phyloP scores from a whole-genome alignment of 2,797 vertebrate species.

The Galagoides demidoff region DNA sequence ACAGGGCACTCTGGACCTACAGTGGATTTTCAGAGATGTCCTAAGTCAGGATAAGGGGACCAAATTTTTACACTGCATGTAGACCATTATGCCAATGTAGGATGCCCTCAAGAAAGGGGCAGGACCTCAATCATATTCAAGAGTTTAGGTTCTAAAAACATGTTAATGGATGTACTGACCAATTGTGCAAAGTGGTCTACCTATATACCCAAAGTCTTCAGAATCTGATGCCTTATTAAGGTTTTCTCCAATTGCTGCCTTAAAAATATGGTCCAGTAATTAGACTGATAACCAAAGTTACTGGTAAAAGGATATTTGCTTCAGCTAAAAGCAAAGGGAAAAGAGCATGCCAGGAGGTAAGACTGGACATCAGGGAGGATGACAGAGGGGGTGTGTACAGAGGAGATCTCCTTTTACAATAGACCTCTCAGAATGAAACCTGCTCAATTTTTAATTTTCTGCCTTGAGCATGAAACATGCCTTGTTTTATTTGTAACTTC shows the following conservation, averaged over 20 bases:
- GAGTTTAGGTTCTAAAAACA: conserved; percentile 10
- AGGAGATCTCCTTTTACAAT: conserved; percentile 6
- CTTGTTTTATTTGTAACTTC: conserved; percentile 70
- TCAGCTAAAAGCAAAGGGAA: conserved; percentile 19
- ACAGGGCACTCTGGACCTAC: background rate
- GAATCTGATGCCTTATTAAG: background rate
- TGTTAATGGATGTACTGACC: background rate
- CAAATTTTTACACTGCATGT: background rate
- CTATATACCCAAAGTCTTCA: background rate
- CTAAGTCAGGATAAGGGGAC: background rate
- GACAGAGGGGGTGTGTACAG: background rate
- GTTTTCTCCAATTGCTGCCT: conserved; percentile 14
- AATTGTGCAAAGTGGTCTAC: background rate
- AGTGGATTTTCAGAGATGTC: background rate
- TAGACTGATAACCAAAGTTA: background rate
- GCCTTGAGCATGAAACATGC: conserved; percentile 64
- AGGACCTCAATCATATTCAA: background rate
- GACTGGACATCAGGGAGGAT: background rate
- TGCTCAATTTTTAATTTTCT: conserved; percentile 78
- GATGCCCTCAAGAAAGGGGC: background rate
- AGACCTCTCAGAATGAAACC: conserved; percentile 34
- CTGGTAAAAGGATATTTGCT: background rate
- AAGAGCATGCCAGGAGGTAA: background rate
- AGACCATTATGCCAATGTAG: background rate
- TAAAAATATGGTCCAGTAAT: background rate